A percentile compares a stretch with the other conserved stretches of the same genome.
Evolutionary conservation across 1,140 invertebrate species (phyloP).

Genomic region (Magallana gigas): DNA sequence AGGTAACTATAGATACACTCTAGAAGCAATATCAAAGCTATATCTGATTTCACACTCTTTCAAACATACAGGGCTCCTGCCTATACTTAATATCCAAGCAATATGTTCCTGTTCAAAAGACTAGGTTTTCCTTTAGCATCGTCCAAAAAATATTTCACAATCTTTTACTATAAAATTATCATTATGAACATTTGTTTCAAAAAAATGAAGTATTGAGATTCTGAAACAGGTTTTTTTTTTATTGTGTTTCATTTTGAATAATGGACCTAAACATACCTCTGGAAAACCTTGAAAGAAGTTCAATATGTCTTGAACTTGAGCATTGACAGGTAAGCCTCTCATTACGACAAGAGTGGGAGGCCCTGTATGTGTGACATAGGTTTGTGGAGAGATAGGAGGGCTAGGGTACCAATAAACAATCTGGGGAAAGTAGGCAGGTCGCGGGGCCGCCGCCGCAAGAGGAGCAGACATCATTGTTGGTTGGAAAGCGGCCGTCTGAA

Average conservation of each 20-base stretch:
- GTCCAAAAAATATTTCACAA: conserved; percentile 5
- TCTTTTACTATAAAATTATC: neutral
- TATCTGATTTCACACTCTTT: conserved; percentile 4
- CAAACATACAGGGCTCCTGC: conserved; percentile 31
- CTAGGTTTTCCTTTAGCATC: conserved; percentile 30
- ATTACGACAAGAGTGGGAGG: conserved; percentile 80
- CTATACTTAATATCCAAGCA: neutral
- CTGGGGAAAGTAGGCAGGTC: conserved; percentile 70
- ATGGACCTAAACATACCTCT: conserved; percentile 77
- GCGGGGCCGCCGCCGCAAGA: conserved; percentile 41
- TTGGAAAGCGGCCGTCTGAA: conserved; percentile 62
- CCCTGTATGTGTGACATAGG: conserved; percentile 84
- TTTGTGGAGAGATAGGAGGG: conserved; percentile 91
- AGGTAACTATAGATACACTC: conserved; percentile 21
- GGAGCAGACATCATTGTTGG: conserved; percentile 58
- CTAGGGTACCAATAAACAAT: conserved; percentile 90
- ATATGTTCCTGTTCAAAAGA: conserved; percentile 23
- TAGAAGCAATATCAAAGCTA: conserved; percentile 20
- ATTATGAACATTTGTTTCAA: too few species aligned
- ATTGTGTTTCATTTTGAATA: conserved; percentile 30
- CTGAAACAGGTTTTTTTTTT: too few species aligned
- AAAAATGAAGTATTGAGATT: too few species aligned
- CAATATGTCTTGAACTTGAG: conserved; percentile 78
- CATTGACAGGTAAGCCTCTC: conserved; percentile 80
- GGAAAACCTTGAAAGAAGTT: conserved; percentile 80